These are phyloP conservation scores for Omphaloscelis lunosa DNA, from an alignment of 2,888 invertebrate genomes.

Conservation along the genomic window DNA sequence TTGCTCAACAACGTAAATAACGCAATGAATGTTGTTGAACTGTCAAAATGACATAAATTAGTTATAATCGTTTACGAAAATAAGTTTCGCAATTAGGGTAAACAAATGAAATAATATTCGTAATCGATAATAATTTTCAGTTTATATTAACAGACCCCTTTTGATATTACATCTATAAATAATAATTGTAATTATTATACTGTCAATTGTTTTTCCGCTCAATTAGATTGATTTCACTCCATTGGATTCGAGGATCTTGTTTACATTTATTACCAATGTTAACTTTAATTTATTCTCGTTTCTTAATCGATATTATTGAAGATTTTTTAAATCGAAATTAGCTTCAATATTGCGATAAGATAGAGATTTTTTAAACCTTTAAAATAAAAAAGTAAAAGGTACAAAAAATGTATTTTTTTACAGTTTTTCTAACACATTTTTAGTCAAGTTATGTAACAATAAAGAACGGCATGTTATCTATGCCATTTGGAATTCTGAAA, in stretches of 20 bases:
- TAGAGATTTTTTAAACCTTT: neutral
- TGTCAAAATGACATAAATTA: too few relatives aligned
- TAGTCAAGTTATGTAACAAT: neutral
- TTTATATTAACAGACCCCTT: neutral
- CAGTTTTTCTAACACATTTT: neutral
- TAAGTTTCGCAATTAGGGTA: too few relatives aligned
- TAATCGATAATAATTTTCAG: neutral
- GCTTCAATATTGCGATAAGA: neutral
- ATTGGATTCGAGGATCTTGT: neutral
- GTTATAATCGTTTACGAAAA: too few relatives aligned
- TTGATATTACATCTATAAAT: neutral
- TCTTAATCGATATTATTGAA: neutral
- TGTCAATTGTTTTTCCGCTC: constrained; percentile 4
- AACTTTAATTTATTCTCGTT: neutral
- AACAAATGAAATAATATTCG: neutral
- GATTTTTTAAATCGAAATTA: neutral
- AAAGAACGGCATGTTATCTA: neutral
- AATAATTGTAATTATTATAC: neutral
- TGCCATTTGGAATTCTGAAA: neutral
- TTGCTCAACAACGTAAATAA: too few relatives aligned
- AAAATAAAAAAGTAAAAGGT: neutral
- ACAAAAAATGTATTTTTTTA: neutral
- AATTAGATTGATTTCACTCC: constrained; percentile 1
- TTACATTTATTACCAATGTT: neutral
- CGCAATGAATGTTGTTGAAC: too few relatives aligned